Evolutionary conservation across 1,140 invertebrate species (phyloP).

Genomic region (Diplogasteroides magnus): DNA sequence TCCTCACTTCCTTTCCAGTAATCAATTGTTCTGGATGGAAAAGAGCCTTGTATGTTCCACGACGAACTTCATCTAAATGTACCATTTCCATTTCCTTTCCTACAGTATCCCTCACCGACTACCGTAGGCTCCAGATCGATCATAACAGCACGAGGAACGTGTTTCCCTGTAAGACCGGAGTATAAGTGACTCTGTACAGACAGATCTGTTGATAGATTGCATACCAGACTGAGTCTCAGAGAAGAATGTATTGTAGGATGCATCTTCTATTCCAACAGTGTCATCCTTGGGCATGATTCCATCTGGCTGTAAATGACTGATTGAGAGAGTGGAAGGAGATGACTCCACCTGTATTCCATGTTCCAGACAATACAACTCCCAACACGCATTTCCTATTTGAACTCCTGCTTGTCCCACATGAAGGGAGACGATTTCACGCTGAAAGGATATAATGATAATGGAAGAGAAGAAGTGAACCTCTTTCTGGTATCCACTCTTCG

Average conservation of each 20-base stretch:
- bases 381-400: conserved; percentile 76
- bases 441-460: conserved; percentile 45
- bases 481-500: too few species aligned
- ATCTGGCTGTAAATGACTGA: conserved; percentile 3
- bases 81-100: background rate
- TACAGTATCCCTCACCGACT: conserved; percentile 55
- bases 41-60: conserved; percentile 50
- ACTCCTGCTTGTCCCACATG: conserved; percentile 82
- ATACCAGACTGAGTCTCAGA: conserved; percentile 24
- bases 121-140: conserved; percentile 60
- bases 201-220: conserved; percentile 49
- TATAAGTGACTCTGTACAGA: too few species aligned
- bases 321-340: background rate
- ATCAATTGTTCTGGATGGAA: conserved; percentile 58
- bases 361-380: conserved; percentile 80
- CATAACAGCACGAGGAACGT: conserved; percentile 59
- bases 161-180: conserved; percentile 65
- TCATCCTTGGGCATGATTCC: conserved; percentile 21
- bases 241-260: conserved; percentile 29
- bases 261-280: conserved; percentile 19
- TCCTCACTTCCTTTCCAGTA: conserved; percentile 52
- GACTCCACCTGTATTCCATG: conserved; percentile 21
- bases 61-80: conserved; percentile 35
- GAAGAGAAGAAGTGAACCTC: background rate
- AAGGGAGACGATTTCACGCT: conserved; percentile 75